Base-by-base conservation (phyloP, 2,888 invertebrate genomes). In the Chrysolina haemoptera region DNA sequence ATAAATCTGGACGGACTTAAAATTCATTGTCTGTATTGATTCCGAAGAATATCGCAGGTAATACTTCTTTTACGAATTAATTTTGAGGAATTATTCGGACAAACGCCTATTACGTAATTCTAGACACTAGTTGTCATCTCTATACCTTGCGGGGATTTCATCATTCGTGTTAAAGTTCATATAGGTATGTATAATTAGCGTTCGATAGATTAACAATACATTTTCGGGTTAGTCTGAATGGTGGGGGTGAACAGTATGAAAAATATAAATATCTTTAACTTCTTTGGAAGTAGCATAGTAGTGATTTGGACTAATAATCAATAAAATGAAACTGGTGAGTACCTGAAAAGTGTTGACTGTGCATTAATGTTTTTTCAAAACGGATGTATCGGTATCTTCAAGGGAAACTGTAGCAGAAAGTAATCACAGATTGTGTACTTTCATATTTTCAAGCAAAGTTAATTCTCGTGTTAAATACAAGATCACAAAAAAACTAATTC, bases 301-400 rank as follows among this genome's bases (percentile, higher is more conserved):
- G 70, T 50, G 62, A 65, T 63, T 76, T 70, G 43, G 53, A 50
- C 48, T 70, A 48, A 66, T 18, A 59, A 64, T 40, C 64, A 48
- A 48, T 55, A 76, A 73, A 68, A 76, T 76, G 76, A 76, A 76
- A 72, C 64, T 76, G 76, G 76, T 76, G 70, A 40, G 76, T 76
- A 43, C 67, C 20, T 1, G 10, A 18, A 10, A 53, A 11, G 53
- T 53, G 53, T 22, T 35, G 35, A 35, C 6, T 35, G 35, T 35
- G 35, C 35, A 6, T 35, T 35, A 35, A 6, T 35, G 35, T 35
- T 4, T 35, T 35, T 35, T 35, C 6, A 8, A 8, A 35, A 3
- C 0, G 35, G 8, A 3, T 35, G 35, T 8, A 35, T 8, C 35
- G 0, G 8, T 6, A 35, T 35, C 0, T 35, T 35, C 35, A 8